Percentiles rank a stretch among this genome's conserved stretches.
phyloP scores from a whole-genome alignment of 2,888 invertebrate species.

The Orthosia cruda region DNA sequence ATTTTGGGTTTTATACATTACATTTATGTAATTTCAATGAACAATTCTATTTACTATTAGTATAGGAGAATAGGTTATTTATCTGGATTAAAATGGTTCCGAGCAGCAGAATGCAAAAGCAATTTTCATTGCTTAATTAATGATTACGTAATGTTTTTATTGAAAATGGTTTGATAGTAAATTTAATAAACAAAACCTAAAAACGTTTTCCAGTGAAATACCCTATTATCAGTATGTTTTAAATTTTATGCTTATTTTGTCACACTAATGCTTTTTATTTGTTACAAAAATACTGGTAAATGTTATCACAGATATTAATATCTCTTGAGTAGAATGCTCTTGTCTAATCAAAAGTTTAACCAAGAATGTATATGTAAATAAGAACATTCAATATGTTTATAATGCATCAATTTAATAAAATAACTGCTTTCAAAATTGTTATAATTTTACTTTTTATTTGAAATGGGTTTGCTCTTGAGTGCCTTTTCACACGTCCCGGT shows the following conservation, averaged over 20 bases:
- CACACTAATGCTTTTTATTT: conserved; percentile 5
- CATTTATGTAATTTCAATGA: conserved; percentile 11
- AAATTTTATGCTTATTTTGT: conserved; percentile 15
- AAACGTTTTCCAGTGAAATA: background rate
- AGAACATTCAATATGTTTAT: conserved; percentile 16
- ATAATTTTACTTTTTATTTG: background rate
- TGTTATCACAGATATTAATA: background rate
- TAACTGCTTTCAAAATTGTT: conserved; percentile 28
- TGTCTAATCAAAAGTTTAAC: background rate
- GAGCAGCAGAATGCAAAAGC: background rate
- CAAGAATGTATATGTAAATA: conserved; percentile 25
- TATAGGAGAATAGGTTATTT: conserved; percentile 10
- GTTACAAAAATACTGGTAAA: background rate
- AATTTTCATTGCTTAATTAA: background rate
- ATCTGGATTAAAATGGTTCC: conserved; percentile 12
- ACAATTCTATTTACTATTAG: conserved; percentile 13
- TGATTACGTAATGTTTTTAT: background rate
- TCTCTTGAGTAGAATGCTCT: background rate
- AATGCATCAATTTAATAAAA: conserved; percentile 36
- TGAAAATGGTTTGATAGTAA: background rate
- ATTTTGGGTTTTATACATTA: too few relatives aligned
- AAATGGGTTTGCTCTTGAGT: too few relatives aligned
- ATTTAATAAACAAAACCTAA: background rate
- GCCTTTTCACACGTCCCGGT: too few relatives aligned
- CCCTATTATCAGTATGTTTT: background rate